Base-by-base conservation (phyloP, 2,797 vertebrate species). In the Rhyacichthys aspro region DNA sequence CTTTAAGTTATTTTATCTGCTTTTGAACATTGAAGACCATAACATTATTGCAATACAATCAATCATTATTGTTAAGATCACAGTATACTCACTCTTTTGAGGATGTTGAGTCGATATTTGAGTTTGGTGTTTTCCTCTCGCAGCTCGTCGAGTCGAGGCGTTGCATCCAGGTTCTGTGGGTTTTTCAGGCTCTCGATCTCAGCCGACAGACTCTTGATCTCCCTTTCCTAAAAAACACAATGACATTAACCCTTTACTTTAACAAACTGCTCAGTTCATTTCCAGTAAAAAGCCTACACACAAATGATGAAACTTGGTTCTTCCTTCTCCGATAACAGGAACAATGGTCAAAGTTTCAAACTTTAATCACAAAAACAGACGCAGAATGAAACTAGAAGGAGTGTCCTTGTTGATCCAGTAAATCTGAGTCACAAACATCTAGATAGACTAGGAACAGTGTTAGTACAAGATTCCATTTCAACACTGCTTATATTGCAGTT, bases 91-190 rank as follows among this genome's bases (percentile, higher is more conserved):
- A 97, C 97, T 85, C 89, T 94, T 55, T 72, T 94, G 1, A 99
- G 93, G 79, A 97, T 89, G 76, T 95, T 96, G 48, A 97, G 66
- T 0, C 96, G 94, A 59, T 99, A 98, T 36, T 96, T 96, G 4
- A 99, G 91, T 49, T 88, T 93, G 39, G 90, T 6, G 84, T 98
- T 99, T 60, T 99, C 96, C 67, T 97, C 96, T 41, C 78, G 77
- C 69, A 99, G 81, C 11, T 90, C 89, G 0, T 94, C 92, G 81
- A 98, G 79, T 15, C 72, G 88, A 0, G 91, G 63, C 7, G 94
- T 93, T 0, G 84, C 86, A 16, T 12, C 62, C 49, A 86, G 70
- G 47, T 63, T 86, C 16, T 86, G 82, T 0, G 86, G 88, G 59
- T 94, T 94, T 83, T 94, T 95, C 60, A 99, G 82, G n/a, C 11